Percentiles rank a stretch among this genome's conserved stretches.
Conservation (phyloP, 2,113 vertebrate species). For the Helogale parvula region DNA sequence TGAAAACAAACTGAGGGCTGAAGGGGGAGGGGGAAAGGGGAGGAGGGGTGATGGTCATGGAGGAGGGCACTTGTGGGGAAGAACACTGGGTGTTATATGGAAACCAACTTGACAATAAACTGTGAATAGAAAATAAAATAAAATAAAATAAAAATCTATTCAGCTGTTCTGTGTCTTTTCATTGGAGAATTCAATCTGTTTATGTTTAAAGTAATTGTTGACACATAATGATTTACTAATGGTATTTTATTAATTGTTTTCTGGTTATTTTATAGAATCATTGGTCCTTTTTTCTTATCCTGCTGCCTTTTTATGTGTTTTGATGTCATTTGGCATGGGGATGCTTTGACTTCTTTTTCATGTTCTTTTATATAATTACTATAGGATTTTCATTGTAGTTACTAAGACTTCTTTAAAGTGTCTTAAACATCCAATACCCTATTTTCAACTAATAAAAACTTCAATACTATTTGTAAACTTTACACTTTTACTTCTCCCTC, state of each 20-base stretch:
- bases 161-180: background rate
- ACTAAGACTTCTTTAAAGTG: background rate
- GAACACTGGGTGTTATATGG: no score
- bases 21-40: no score
- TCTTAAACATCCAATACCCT: background rate
- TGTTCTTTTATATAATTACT: background rate
- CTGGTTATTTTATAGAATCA: background rate
- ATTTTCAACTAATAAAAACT: background rate
- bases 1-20: no score
- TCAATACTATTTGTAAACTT: background rate
- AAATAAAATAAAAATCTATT: background rate
- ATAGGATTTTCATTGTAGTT: background rate
- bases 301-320: background rate
- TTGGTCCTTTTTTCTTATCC: background rate
- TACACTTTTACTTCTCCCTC: background rate
- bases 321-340: background rate
- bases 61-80: no score
- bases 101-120: no score
- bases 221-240: background rate
- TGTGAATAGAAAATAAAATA: no score
- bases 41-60: no score
- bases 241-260: background rate
- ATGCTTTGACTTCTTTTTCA: background rate
- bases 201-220: background rate
- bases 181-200: background rate